phyloP scores from a whole-genome alignment of 35 echinoderm and acorn worm genomes.

The Apostichopus japonicus region DNA sequence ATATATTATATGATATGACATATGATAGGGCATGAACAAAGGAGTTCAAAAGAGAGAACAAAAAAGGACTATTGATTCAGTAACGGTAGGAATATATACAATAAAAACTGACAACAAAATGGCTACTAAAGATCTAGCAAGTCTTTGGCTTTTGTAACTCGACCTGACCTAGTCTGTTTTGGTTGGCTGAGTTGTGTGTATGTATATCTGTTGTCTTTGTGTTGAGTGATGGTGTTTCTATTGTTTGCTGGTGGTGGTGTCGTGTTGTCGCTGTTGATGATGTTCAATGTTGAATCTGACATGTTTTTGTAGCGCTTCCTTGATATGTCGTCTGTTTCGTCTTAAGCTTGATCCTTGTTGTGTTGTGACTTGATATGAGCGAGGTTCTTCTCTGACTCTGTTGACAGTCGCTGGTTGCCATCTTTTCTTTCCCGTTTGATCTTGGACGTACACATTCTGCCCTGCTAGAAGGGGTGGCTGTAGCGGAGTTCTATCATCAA shows the following conservation, averaged over 20 bases:
- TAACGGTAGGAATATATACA: neutral
- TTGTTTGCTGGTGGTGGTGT: constrained; percentile 7
- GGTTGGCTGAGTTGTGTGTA: neutral
- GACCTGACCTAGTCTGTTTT: constrained; percentile 4
- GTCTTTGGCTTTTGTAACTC: neutral
- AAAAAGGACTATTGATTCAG: neutral
- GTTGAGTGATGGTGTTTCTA: neutral
- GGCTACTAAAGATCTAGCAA: neutral
- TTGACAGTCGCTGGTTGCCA: constrained; percentile 32
- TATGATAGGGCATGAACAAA: neutral
- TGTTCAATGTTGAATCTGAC: neutral
- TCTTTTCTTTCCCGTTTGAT: constrained; percentile 19
- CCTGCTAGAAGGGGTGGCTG: constrained; percentile 33
- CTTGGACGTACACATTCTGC: constrained; percentile 36
- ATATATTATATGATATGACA: constrained; percentile 11
- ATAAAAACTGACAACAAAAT: neutral
- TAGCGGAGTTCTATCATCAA: neutral
- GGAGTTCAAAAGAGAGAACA: neutral
- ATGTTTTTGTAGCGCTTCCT: neutral
- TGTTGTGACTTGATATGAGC: constrained; percentile 32
- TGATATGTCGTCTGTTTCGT: constrained; percentile 17
- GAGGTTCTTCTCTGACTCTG: neutral
- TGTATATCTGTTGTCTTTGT: neutral
- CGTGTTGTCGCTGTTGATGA: neutral
- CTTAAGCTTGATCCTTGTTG: neutral